These are phyloP conservation scores for Drosophila oshimai DNA, from an alignment of 1,140 invertebrate genomes.

Conservation along the genomic window DNA sequence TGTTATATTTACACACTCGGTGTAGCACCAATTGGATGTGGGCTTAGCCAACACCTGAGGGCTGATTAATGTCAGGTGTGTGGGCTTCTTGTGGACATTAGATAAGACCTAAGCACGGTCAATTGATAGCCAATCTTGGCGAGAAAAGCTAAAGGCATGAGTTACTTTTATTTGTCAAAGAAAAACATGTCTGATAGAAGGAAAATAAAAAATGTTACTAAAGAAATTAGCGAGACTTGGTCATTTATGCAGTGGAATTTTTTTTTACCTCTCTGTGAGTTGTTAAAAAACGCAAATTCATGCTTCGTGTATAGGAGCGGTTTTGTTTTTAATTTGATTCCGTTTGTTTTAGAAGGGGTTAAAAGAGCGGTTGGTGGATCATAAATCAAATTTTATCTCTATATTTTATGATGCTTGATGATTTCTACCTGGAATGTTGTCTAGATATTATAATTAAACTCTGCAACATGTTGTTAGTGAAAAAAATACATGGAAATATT, in stretches of 20 bases:
- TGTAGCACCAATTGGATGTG: slow-evolving; percentile 16
- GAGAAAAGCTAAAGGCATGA: slow-evolving; percentile 2
- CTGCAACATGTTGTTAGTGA: neutral
- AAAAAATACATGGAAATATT: neutral
- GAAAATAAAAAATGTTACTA: slow-evolving; percentile 1
- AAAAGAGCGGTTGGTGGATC: slow-evolving; percentile 1
- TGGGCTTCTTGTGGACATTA: slow-evolving; percentile 19
- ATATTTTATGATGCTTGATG: slow-evolving; percentile 5
- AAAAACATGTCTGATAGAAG: neutral
- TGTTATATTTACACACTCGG: slow-evolving; percentile 25
- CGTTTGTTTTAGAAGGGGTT: neutral
- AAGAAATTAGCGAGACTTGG: neutral
- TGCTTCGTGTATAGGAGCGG: neutral
- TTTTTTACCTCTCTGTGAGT: slow-evolving; percentile 26
- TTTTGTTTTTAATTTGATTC: slow-evolving; percentile 5
- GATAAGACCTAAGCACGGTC: slow-evolving; percentile 20
- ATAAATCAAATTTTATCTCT: slow-evolving; percentile 9
- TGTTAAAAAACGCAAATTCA: slow-evolving; percentile 28
- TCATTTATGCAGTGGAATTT: neutral
- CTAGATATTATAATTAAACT: neutral
- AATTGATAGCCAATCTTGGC: slow-evolving; percentile 17
- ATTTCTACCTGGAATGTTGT: neutral
- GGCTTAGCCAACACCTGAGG: slow-evolving; percentile 22
- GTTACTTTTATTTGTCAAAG: neutral
- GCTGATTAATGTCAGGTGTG: slow-evolving; percentile 40